Conservation (phyloP, 64 coral and sea anemone genomes). For the Platygyra sinensis region DNA sequence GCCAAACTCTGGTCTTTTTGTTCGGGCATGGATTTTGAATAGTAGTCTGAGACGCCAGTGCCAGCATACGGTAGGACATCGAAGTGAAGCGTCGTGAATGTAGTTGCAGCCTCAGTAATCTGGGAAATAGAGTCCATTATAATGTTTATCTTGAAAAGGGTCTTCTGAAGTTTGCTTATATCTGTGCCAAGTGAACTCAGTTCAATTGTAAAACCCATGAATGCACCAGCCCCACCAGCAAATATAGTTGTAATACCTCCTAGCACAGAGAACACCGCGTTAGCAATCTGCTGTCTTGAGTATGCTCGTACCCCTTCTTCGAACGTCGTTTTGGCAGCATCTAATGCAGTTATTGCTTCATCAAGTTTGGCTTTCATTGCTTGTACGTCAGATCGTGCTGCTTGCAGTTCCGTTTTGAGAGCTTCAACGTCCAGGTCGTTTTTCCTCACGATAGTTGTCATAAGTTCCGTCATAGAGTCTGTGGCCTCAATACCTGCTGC, state of each 20-base stretch:
- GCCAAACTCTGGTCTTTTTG: constrained; percentile 54
- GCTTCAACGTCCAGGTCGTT: constrained; percentile 55
- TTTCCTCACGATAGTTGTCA: constrained; percentile 56
- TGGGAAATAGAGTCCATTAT: constrained; percentile 54
- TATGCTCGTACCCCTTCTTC: constrained; percentile 30
- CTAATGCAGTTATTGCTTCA: constrained; percentile 35
- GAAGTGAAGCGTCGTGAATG: constrained; percentile 20
- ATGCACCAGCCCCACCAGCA: constrained; percentile 37
- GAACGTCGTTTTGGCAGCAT: constrained; percentile 32
- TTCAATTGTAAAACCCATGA: constrained; percentile 41
- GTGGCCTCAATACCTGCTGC: constrained; percentile 45
- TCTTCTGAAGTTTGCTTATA: constrained; percentile 6
- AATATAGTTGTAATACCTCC: constrained; percentile 46
- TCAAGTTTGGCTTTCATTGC: constrained; percentile 41
- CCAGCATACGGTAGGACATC: constrained; percentile 36
- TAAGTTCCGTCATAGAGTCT: constrained; percentile 61
- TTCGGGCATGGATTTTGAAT: constrained; percentile 33
- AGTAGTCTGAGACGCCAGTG: constrained; percentile 26
- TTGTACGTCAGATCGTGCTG: constrained; percentile 24
- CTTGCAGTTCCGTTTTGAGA: constrained; percentile 26
- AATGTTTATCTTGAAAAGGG: constrained; percentile 40
- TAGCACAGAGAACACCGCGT: constrained; percentile 56
- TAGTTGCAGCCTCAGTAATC: constrained; percentile 24
- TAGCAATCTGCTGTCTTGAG: constrained; percentile 33
- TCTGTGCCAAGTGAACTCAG: constrained; percentile 5